phyloP scores from a whole-genome alignment of 2,113 vertebrate genomes.

The Thermophis baileyi region DNA sequence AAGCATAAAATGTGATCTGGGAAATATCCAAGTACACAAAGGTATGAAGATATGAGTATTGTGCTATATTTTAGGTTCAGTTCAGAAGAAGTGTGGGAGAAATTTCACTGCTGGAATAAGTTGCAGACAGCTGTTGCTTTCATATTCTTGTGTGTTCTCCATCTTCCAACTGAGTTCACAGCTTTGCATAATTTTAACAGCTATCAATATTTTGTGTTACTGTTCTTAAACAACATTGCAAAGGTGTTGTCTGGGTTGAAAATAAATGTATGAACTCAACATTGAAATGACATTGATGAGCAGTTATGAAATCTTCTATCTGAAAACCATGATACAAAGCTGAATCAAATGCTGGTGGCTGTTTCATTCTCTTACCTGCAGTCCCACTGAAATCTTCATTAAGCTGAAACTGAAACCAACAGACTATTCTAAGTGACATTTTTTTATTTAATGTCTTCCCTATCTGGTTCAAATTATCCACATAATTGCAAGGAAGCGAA shows the following conservation, averaged over 20 bases:
- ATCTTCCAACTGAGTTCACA: not conserved
- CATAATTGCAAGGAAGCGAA: not conserved
- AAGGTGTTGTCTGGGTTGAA: not conserved
- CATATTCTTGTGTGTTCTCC: not conserved
- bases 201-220: not conserved
- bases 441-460: not conserved
- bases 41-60: not conserved
- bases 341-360: not conserved
- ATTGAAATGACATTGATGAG: not conserved
- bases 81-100: not conserved
- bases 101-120: not conserved
- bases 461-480: not conserved
- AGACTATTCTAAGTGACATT: not conserved
- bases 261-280: not conserved
- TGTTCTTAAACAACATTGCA: not conserved
- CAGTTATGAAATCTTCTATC: not conserved
- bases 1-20: not conserved
- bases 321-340: not conserved
- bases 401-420: not conserved
- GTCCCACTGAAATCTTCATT: not conserved
- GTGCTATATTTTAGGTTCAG: not conserved
- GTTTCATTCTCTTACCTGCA: not conserved
- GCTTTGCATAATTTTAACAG: not conserved
- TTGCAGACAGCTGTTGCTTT: not conserved
- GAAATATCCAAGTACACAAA: not conserved